Percentiles rank a stretch among this genome's conserved stretches.
phyloP scores from a whole-genome alignment of 1,140 invertebrate genomes.

The Arctopsyche grandis region DNA sequence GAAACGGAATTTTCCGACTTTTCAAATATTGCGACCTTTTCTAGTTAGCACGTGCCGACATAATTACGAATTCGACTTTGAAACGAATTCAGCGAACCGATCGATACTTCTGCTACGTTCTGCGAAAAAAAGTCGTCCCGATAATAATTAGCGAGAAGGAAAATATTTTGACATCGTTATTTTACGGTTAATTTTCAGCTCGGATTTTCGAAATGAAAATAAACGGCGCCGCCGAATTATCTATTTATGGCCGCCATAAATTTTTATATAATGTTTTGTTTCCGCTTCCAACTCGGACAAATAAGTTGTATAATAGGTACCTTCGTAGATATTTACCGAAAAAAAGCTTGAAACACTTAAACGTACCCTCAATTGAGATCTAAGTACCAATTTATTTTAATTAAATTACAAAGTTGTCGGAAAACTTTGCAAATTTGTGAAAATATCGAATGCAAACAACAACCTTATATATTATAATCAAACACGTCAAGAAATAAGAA shows the following conservation, averaged over 20 bases:
- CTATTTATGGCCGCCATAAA: conserved; percentile 20
- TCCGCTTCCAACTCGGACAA: neutral
- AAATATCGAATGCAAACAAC: too few relatives aligned
- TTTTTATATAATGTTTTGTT: conserved; percentile 14
- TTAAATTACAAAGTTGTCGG: too few relatives aligned
- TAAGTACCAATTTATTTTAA: too few relatives aligned
- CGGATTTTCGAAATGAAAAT: conserved; percentile 12
- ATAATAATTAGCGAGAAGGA: neutral
- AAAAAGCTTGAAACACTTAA: too few relatives aligned
- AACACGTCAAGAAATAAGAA: too few relatives aligned
- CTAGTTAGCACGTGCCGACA: neutral
- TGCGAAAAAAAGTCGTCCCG: neutral
- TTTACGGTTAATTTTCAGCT: neutral
- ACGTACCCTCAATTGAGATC: too few relatives aligned
- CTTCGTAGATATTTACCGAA: too few relatives aligned
- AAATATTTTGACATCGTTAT: neutral
- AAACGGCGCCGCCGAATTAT: conserved; percentile 16
- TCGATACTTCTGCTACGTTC: neutral
- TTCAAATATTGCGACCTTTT: neutral
- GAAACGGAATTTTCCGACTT: neutral
- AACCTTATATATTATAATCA: too few relatives aligned
- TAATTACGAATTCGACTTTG: neutral
- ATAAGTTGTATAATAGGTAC: conserved; percentile 4
- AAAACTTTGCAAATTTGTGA: too few relatives aligned
- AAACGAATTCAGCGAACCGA: neutral